Percentiles rank a stretch among this genome's conserved stretches.
Conservation (phyloP, 2,797 vertebrate species). For the Melanotaenia trifasciata region DNA sequence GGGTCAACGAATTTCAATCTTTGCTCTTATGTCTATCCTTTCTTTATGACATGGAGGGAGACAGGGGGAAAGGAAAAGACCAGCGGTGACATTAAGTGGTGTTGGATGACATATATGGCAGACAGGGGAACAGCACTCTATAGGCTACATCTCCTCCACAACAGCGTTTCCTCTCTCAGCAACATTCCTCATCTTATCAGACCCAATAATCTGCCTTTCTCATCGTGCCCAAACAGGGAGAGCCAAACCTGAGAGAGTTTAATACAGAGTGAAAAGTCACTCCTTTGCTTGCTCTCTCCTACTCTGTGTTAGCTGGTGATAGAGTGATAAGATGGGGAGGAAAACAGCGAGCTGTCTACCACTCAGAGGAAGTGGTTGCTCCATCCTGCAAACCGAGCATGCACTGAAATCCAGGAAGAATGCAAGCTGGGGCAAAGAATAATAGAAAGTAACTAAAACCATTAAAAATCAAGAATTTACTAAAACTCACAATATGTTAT, state of each 20-base stretch:
- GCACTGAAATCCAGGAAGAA: slow-evolving; percentile 47
- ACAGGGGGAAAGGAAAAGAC: slow-evolving; percentile 40
- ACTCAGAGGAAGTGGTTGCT: slow-evolving; percentile 83
- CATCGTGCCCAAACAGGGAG: slow-evolving; percentile 84
- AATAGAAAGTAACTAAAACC: slow-evolving; percentile 2
- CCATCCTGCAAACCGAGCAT: slow-evolving; percentile 54
- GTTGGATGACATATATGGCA: slow-evolving; percentile 49
- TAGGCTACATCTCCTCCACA: slow-evolving; percentile 70
- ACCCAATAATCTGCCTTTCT: slow-evolving; percentile 78
- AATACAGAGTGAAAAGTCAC: slow-evolving; percentile 39
- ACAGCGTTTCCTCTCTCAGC: slow-evolving; percentile 66
- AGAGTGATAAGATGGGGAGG: slow-evolving; percentile 78
- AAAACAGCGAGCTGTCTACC: slow-evolving; percentile 82
- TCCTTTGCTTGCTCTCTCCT: slow-evolving; percentile 33
- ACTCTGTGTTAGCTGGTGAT: slow-evolving; percentile 80
- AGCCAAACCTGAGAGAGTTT: slow-evolving; percentile 66
- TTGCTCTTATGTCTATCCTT: slow-evolving; percentile 63
- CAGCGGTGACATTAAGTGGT: slow-evolving; percentile 14
- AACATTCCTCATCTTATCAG: slow-evolving; percentile 80
- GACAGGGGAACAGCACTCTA: slow-evolving; percentile 56
- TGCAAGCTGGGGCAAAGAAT: slow-evolving; percentile 13
- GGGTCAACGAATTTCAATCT: slow-evolving; percentile 77
- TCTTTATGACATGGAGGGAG: slow-evolving; percentile 34
- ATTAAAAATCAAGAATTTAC: not conserved
- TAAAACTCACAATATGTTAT: not conserved